Percentiles rank a stretch among this genome's conserved stretches.
phyloP scores from a whole-genome alignment of 1,140 invertebrate genomes.

The Parapsyche elsis region DNA sequence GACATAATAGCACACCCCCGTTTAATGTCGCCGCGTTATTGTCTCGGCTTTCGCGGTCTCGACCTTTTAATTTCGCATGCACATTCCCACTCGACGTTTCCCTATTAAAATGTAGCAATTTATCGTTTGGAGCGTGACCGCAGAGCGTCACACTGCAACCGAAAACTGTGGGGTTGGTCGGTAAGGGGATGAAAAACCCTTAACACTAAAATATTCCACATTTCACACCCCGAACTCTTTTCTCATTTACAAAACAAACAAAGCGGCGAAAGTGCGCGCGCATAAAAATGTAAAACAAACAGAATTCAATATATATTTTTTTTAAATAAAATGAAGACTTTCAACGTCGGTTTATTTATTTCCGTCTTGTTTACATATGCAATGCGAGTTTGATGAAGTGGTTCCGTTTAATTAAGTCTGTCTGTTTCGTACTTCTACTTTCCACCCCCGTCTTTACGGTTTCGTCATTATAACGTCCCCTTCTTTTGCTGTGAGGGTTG shows the following conservation, averaged over 20 bases:
- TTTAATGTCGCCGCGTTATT: constrained; percentile 47
- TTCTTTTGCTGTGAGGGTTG: not conserved
- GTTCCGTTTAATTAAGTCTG: constrained; percentile 18
- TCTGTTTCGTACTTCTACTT: not conserved
- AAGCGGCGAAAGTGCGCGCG: not conserved
- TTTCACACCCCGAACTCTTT: not conserved
- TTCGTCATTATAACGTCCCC: not conserved
- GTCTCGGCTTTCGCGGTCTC: constrained; percentile 19
- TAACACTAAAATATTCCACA: constrained; percentile 25
- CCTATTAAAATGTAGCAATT: constrained; percentile 52
- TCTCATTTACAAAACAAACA: not conserved
- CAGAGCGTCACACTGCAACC: constrained; percentile 11
- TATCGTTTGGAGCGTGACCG: constrained; percentile 49
- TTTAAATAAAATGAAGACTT: too few relatives aligned
- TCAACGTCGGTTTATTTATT: not conserved
- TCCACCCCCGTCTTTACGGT: not conserved
- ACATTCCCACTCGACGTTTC: constrained; percentile 43
- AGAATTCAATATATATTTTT: too few relatives aligned
- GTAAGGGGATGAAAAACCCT: not conserved
- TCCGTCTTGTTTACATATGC: constrained; percentile 7
- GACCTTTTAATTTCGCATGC: constrained; percentile 52
- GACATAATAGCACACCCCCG: not conserved
- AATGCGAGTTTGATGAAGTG: constrained; percentile 14
- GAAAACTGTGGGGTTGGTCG: not conserved
- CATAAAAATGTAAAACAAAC: too few relatives aligned